Evolutionary conservation across 37 sponge, comb jelly and placozoan genomes (phyloP).

Genomic region (Haliclona indistincta): DNA sequence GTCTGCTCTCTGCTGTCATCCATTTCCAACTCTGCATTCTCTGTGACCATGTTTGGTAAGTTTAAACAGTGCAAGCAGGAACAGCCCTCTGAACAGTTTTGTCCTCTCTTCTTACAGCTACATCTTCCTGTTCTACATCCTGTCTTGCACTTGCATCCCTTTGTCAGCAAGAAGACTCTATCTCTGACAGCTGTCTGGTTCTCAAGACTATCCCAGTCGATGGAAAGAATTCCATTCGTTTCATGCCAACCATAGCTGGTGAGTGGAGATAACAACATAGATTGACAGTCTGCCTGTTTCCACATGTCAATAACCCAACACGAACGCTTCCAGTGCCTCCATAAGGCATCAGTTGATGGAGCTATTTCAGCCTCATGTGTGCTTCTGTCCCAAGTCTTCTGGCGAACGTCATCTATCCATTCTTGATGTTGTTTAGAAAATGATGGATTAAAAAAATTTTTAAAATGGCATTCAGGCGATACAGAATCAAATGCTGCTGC

Average conservation of each 20-base stretch:
- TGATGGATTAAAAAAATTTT: too few species aligned
- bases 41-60: too few species aligned
- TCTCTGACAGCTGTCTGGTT: neutral
- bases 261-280: too few species aligned
- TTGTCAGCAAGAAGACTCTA: neutral
- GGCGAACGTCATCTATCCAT: too few species aligned
- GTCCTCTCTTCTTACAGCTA: conserved; percentile 5
- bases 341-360: neutral
- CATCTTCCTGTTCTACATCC: conserved; percentile 25
- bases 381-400: neutral
- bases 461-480: too few species aligned
- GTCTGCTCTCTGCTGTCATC: too few species aligned
- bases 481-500: neutral
- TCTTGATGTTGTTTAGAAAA: too few species aligned
- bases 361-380: neutral
- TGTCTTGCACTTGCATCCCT: conserved; percentile 37
- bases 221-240: too few species aligned
- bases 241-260: too few species aligned
- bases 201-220: conserved; percentile 35
- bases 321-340: neutral
- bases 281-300: neutral
- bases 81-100: conserved; percentile 34
- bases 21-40: too few species aligned
- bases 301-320: neutral
- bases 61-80: conserved; percentile 12